Base-by-base conservation (phyloP, 2,113 vertebrate species). In the Prionailurus viverrinus region DNA sequence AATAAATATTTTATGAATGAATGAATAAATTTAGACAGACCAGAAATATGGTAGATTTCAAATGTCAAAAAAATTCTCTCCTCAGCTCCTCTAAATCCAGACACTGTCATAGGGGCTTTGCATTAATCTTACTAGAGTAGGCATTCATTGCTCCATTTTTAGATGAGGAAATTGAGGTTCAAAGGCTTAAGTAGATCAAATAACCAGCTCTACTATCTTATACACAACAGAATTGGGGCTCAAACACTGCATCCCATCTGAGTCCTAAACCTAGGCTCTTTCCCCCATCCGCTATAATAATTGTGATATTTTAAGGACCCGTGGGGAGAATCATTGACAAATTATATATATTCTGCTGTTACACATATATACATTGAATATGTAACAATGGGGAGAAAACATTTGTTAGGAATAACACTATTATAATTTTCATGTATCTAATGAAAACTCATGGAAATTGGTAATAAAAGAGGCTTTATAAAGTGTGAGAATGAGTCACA, bases 11-110 rank as follows among this genome's bases (percentile, higher is more conserved):
- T 86, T 71, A 65, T 76, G 13, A 93, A 21, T 84, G 10, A 61
- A 91, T 76, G 16, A 61, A 16, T 80, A 63, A 16, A 61, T 85
- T 69, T 39, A 93, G 9, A 39, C 27, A 65, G 76, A 9, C 15
- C n/a, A 41, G 18, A 85, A 94, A 93, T 81, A 61, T 11, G 18
- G 29, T 71, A 68, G 51, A 79, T 94, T 93, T 97, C 45, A 82
- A 96, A 94, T 53, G 5, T 66, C 33, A 68, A 69, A 95, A 65
- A 48, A 21, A 78, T 15, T 16, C 78, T 74, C 19, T 63, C 11
- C 39, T 16, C 51, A n/a, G 21, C 5, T 55, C 0, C 7, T 14
- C 58, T 13, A 88, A 63, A 84, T 58, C 85, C 48, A 85, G 33
- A 83, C 2, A 80, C 36, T 31, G 14, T 61, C 3, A 89, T 31